Base-by-base conservation (phyloP, 2,113 vertebrate species). In the Monarcha castaneiventris region DNA sequence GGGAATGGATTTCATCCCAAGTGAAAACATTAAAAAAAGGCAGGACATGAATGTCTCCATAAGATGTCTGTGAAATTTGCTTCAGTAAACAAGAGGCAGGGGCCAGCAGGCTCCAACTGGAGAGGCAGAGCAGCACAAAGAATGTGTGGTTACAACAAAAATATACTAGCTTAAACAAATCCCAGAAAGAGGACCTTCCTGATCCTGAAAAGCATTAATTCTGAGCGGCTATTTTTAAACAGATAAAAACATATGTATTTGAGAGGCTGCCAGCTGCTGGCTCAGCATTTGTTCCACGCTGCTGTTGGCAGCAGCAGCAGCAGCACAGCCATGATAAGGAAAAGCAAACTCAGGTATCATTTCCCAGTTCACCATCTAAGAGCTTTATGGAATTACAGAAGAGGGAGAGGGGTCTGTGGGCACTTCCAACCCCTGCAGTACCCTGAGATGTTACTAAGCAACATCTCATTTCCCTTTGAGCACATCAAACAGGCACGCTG, bases 231-330 rank as follows among this genome's bases (percentile, higher is more conserved):
- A 43, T 94, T 93, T 91, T 91, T 83, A 89, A 87, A 69, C 41
- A 89, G 67, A 87, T 83, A 73, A 61, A 91, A 84, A 10, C 52
- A 81, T 25, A 71, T 33, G n/a, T 33, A 46, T 74, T 19, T 89
- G 80, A 54, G 76, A 86, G 68, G 18, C 32, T 48, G 68, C 90
- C 93, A 93, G 76, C 75, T 94, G 91, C 83, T 94, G 73, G 58
- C 16, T 91, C 87, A 89, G 90, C 87, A 12, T n/a, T 81, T 84
- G n/a, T 33, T 64, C 66, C 67, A 8, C 2, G 1, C 76, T 29
- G 11, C 64, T 84, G 37, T 11, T 84, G 83, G 83, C 87, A 61
- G 69, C 73, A 73, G 44, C 73, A 73, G 44, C 58, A 44, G 46
- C 37, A 51, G 67, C 18, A 27, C 16, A 54, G 63, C 56, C 25